phyloP scores from a whole-genome alignment of 2,113 vertebrate species.

The Halcyon malimbica region DNA sequence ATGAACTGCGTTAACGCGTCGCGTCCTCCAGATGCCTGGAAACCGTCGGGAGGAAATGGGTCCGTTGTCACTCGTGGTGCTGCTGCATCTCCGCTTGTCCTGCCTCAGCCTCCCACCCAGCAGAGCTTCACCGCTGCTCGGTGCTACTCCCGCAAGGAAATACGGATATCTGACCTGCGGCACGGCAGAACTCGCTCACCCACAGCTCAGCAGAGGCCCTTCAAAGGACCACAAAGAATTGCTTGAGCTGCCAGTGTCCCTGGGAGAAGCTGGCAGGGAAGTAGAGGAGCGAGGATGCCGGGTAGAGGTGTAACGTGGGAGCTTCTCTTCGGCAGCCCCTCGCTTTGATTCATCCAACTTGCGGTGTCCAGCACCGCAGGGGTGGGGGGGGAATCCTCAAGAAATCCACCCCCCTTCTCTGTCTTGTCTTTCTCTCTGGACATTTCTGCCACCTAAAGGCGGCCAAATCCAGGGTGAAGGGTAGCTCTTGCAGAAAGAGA shows the following conservation, averaged over 20 bases:
- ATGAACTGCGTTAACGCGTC: neutral
- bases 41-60: neutral
- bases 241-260: neutral
- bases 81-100: neutral
- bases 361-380: rapidly evolving
- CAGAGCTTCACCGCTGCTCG: neutral
- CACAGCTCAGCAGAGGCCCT: neutral
- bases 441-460: constrained; percentile 2
- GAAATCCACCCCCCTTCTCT: neutral
- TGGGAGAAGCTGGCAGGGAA: neutral
- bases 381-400: neutral
- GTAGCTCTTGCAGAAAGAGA: neutral
- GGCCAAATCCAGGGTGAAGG: neutral
- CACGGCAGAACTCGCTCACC: neutral
- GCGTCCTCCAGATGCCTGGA: neutral
- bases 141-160: neutral
- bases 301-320: rapidly evolving
- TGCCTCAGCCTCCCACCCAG: neutral
- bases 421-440: neutral
- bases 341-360: neutral
- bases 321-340: neutral
- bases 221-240: rapidly evolving
- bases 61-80: neutral
- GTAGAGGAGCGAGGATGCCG: rapidly evolving
- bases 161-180: neutral